Evolutionary conservation across 2,113 vertebrate species (phyloP).

Genomic region (Miniopterus natalensis): DNA sequence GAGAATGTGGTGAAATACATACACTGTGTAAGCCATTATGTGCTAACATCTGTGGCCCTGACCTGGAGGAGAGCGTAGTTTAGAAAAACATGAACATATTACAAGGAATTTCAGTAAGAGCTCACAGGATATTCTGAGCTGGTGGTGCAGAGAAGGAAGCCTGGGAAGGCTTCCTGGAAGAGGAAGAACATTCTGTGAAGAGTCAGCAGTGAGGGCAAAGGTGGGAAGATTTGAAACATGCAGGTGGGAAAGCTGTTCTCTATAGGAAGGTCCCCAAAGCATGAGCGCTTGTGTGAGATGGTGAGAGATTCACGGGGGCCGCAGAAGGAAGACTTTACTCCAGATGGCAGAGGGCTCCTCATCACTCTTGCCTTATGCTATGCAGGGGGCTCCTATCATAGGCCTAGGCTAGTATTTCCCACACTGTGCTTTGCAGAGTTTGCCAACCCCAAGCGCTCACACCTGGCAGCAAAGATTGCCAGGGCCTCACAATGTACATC

Average conservation of each 20-base stretch:
- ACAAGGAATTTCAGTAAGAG: neutral
- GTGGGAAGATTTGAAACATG: rapidly evolving
- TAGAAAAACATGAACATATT: neutral
- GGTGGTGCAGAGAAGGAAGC: neutral
- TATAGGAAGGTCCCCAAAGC: neutral
- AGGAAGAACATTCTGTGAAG: neutral
- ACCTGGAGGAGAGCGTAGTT: neutral
- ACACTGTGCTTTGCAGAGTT: neutral
- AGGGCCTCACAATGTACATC: neutral
- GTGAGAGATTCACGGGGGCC: rapidly evolving
- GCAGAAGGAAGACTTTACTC: neutral
- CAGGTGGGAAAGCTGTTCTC: neutral
- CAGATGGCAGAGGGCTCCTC: neutral
- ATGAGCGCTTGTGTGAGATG: rapidly evolving
- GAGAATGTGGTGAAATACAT: neutral
- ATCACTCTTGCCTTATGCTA: neutral
- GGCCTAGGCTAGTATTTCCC: neutral
- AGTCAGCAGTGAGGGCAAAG: neutral
- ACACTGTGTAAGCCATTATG: rapidly evolving
- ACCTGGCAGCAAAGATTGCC: neutral
- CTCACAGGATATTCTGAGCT: neutral
- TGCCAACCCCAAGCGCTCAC: neutral
- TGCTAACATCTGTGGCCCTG: neutral
- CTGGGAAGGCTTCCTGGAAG: neutral
- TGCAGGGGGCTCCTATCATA: neutral